Evolutionary conservation across 2,797 vertebrate genomes (phyloP), one percentile per base, ranked within the genome.

Genomic region (Bryconaethiops microstoma): DNA sequence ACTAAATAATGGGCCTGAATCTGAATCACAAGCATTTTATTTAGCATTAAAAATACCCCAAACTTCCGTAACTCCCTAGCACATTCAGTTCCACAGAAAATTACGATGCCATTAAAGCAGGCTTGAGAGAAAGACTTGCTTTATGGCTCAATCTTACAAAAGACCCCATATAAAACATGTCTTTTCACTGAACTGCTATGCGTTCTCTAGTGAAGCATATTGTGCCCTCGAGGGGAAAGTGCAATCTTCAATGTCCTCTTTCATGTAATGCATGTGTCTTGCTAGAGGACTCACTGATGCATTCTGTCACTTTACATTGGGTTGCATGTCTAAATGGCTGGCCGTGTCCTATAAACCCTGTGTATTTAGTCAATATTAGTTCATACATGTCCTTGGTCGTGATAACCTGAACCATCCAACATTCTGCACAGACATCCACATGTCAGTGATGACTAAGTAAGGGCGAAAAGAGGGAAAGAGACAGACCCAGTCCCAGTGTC

Each of bases 371-470:
- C 74, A 23, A 63, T 19, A 78, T 76, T 21, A 16, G 45, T 78
- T 57, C n/a, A 5, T n/a, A 69, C 57, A 77, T 6, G 19, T 75
- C 84, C 74, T 87, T 86, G 84, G 85, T 79, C 77, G 60, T 57
- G 23, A 39, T 80, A 86, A 82, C 87, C 79, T 74, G 50, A 16
- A 48, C 42, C 55, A 78, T 87, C 76, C 73, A 80, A 86, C 76
- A 81, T 67, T 57, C 19, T 78, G 84, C 72, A 74, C 81, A 80
- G 6, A 35, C 55, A 74, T 88, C 19, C 40, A 70, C 69, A 70
- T 48, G 10, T 1, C 21, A 29, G 48, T 71, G 55, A 17, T n/a
- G 39, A 52, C 60, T 10, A 64, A 19, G 39, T 12, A 55, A 57
- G 7, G 54, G 60, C 3, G 1, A 23, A 40, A 45, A 71, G 21